These are phyloP conservation scores for Ligdia adustata DNA, from an alignment of 2,888 invertebrate species.

Conservation along the genomic window DNA sequence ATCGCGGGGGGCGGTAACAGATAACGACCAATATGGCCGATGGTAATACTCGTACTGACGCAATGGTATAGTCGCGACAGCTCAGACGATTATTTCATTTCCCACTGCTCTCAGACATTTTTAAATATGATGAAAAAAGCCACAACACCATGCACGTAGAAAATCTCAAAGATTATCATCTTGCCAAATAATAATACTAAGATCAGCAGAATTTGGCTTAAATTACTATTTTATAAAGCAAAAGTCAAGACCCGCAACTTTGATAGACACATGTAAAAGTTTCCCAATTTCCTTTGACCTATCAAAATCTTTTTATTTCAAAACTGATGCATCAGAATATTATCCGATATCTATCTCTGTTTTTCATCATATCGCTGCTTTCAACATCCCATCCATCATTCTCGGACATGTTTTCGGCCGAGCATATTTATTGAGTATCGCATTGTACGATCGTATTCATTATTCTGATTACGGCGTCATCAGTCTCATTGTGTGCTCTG, in stretches of 20 bases:
- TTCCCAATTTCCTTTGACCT: constrained; percentile 14
- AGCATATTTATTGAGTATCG: constrained; percentile 75
- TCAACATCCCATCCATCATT: constrained; percentile 79
- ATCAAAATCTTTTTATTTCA: constrained; percentile 28
- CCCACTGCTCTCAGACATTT: constrained; percentile 18
- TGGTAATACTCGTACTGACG: constrained; percentile 70
- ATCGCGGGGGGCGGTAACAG: constrained; percentile 78
- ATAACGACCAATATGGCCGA: constrained; percentile 78
- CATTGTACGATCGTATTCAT: constrained; percentile 71
- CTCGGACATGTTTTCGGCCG: constrained; percentile 73
- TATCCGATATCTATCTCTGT: constrained; percentile 62
- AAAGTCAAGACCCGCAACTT: no score
- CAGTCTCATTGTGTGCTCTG: constrained; percentile 13
- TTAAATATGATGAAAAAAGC: constrained; percentile 21
- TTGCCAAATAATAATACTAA: no score
- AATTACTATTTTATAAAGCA: no score
- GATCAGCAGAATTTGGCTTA: no score
- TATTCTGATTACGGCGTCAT: constrained; percentile 60
- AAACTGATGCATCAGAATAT: constrained; percentile 43
- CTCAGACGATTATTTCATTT: constrained; percentile 38
- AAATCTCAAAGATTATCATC: no score
- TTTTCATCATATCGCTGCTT: constrained; percentile 70
- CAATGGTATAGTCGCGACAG: constrained; percentile 52
- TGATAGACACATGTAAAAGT: background rate
- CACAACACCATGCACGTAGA: no score